Evolutionary conservation across 2,888 invertebrate species (phyloP).

Genomic region (Cylindroiulus punctatus): DNA sequence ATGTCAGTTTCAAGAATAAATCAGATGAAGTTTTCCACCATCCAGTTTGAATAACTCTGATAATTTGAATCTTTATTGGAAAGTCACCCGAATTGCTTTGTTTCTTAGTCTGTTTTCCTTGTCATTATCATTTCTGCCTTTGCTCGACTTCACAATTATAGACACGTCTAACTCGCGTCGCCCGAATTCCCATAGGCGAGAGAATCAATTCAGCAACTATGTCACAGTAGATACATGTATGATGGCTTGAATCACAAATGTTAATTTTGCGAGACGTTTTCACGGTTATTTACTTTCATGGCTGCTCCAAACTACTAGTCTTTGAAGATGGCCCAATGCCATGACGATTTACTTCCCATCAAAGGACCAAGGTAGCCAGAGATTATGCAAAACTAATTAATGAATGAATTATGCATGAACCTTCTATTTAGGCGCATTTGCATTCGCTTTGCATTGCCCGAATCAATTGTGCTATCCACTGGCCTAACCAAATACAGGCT

Average conservation of each 20-base stretch:
- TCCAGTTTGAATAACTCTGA: no score
- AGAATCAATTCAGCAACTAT: conserved; percentile 5
- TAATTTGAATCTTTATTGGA: background rate
- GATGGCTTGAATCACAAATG: background rate
- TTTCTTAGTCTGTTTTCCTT: background rate
- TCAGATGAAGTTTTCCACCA: no score
- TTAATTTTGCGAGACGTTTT: conserved; percentile 9
- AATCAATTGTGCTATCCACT: background rate
- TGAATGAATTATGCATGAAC: background rate
- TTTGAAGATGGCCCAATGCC: background rate
- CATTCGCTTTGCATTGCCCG: conserved; percentile 18
- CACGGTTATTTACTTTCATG: conserved; percentile 18
- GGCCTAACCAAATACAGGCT: background rate
- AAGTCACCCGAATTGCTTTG: background rate
- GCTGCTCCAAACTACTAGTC: background rate
- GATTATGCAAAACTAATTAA: conserved; percentile 18
- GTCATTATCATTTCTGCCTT: background rate
- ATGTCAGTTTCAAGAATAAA: no score
- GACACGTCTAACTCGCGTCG: conserved; percentile 6
- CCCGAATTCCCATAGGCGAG: background rate
- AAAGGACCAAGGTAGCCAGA: conserved; percentile 18
- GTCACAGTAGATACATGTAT: background rate
- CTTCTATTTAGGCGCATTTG: background rate
- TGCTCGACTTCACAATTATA: background rate
- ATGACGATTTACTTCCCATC: conserved; percentile 10